phyloP scores from a whole-genome alignment of 2,797 vertebrate species.

The Strix occidentalis region DNA sequence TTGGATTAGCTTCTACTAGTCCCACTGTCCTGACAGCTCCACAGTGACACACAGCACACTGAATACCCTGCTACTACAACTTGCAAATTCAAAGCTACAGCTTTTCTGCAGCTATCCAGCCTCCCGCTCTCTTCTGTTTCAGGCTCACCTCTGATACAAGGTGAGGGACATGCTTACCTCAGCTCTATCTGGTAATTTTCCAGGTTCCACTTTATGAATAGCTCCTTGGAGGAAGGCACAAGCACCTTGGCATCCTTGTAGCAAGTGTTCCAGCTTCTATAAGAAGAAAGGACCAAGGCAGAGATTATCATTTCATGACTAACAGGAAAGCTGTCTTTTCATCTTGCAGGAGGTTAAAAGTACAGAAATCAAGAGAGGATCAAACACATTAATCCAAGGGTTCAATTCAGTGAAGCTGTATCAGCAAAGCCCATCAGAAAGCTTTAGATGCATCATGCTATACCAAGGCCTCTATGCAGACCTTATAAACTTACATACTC shows the following conservation, averaged over 20 bases:
- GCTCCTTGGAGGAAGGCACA: constrained; percentile 82
- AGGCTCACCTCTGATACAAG: neutral
- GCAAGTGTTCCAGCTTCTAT: constrained; percentile 88
- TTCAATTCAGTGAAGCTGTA: neutral
- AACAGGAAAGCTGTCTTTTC: neutral
- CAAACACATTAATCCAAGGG: neutral
- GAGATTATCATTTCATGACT: neutral
- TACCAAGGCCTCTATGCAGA: neutral
- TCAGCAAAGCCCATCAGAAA: neutral
- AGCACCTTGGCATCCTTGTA: constrained; percentile 80
- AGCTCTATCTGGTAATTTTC: constrained; percentile 76
- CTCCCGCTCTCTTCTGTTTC: neutral
- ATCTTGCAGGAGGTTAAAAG: neutral
- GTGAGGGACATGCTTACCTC: constrained; percentile 73
- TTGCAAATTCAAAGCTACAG: neutral
- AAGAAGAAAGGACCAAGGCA: neutral
- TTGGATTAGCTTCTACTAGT: neutral
- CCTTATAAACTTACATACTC: neutral
- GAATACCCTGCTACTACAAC: neutral
- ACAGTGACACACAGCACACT: neutral
- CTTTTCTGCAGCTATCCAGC: neutral
- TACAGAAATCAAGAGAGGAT: neutral
- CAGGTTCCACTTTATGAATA: constrained; percentile 78
- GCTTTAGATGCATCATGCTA: neutral
- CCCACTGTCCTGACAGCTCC: neutral